Evolutionary conservation across 2,888 invertebrate genomes (phyloP), one percentile per base, ranked within the genome.

Genomic region (Thyatira batis): DNA sequence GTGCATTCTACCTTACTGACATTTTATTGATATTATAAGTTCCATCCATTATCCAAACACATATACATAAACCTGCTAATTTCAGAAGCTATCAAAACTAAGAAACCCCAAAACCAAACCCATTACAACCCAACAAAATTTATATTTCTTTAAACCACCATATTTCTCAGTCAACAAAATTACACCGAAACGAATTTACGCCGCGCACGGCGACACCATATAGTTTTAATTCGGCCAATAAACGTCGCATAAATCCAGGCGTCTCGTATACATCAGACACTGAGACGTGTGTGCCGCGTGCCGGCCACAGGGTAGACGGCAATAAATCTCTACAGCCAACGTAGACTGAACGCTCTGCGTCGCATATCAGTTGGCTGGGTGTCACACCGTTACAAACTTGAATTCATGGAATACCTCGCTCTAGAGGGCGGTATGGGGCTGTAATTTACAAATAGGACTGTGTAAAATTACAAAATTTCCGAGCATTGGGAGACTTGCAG

Each of bases 191-290:
- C 25, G 20, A 25, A 27, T 48, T 48, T 48, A 48, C 27, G 27
- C 21, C 17, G 27, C 48, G 39, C 20, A 23, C 49, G 49, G 21
- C 23, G 39, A 39, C 39, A 39, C 39, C 49, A 55, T 58, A 65
- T 59, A 71, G 68, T 76, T 78, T 76, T 75, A 77, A 80, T 75
- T 78, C 71, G 58, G 63, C 69, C 72, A 76, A 82, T 81, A 79
- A 76, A 78, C 73, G 82, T 82, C 80, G 71, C 73, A 82, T 84
- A 84, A 82, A 84, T 83, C 78, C 67, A 65, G 52, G 66, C 72
- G 76, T 80, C 75, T 76, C 72, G 65, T 64, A 64, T 67, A 65
- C 69, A 64, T 70, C 70, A 74, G 67, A 53, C 54, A 67, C 64
- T 70, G 73, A 75, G 78, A 76, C 73, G 76, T 72, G 78, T 75